Conservation (phyloP, 1,140 invertebrate genomes). For the Lutraria rhynchaena region DNA sequence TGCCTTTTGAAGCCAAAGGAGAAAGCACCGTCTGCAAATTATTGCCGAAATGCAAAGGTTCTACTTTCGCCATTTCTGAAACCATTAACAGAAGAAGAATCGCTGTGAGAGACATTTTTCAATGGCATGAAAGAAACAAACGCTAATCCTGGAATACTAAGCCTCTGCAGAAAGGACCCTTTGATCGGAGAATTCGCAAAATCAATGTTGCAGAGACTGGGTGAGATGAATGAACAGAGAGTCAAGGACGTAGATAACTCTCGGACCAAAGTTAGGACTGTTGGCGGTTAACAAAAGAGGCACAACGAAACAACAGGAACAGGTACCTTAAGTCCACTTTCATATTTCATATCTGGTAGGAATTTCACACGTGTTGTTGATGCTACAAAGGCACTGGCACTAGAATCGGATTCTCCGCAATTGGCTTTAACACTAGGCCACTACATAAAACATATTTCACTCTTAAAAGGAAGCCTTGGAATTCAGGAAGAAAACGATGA, state of each 20-base stretch:
- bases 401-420: conserved; percentile 3
- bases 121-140: conserved; percentile 27
- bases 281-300: not conserved
- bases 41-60: not conserved
- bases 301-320: not conserved
- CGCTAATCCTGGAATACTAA: conserved; percentile 20
- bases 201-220: not conserved
- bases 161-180: not conserved
- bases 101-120: not conserved
- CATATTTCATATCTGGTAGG: conserved; percentile 1
- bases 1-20: not conserved
- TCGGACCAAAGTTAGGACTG: conserved; percentile 39
- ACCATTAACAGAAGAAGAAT: not conserved
- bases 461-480: conserved; percentile 13
- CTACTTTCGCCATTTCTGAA: conserved; percentile 18
- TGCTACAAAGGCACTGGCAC: not conserved
- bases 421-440: conserved; percentile 7
- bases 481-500: not conserved
- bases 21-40: not conserved
- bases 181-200: conserved; percentile 15
- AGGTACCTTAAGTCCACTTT: not conserved
- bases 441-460: conserved; percentile 14
- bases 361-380: conserved; percentile 21
- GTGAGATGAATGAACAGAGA: conserved; percentile 20
- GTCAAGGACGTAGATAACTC: conserved; percentile 46